A percentile compares a stretch with the other conserved stretches of the same genome.
Evolutionary conservation across 2,797 vertebrate species (phyloP).

Genomic region (Molossus alvarezi): DNA sequence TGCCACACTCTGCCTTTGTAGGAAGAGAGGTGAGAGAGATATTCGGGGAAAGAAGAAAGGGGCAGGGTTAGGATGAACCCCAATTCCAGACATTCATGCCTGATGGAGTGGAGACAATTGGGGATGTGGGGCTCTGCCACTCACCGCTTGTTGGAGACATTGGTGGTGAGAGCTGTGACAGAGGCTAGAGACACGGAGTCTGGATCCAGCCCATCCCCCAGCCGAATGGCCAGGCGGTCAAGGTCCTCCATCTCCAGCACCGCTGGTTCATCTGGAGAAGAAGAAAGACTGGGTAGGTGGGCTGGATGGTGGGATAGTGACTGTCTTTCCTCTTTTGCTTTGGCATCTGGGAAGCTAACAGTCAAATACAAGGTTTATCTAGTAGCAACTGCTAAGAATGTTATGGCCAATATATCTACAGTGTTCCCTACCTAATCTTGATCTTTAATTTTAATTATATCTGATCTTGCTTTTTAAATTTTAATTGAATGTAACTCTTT

Average conservation of each 20-base stretch:
- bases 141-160: conserved; percentile 98
- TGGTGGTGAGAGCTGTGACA: conserved; percentile 97
- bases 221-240: conserved; percentile 92
- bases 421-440: not conserved
- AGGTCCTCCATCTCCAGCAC: conserved; percentile 96
- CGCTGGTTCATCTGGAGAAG: conserved; percentile 94
- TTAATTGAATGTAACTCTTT: conserved; percentile 9
- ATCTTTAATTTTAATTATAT: not conserved
- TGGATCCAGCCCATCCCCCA: conserved; percentile 92
- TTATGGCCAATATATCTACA: not conserved
- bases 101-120: accelerated
- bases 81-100: not conserved
- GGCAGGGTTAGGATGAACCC: not conserved
- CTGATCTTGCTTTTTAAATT: conserved; percentile 1
- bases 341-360: not conserved
- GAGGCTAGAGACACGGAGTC: conserved; percentile 97
- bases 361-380: not conserved
- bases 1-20: not conserved
- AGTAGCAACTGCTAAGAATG: not conserved
- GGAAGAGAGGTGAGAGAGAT: not conserved
- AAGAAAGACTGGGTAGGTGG: not conserved
- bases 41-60: not conserved
- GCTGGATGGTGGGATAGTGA: not conserved
- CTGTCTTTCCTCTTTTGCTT: not conserved
- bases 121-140: not conserved